Conservation (phyloP, 2,113 vertebrate species). For the Podarcis muralis region DNA sequence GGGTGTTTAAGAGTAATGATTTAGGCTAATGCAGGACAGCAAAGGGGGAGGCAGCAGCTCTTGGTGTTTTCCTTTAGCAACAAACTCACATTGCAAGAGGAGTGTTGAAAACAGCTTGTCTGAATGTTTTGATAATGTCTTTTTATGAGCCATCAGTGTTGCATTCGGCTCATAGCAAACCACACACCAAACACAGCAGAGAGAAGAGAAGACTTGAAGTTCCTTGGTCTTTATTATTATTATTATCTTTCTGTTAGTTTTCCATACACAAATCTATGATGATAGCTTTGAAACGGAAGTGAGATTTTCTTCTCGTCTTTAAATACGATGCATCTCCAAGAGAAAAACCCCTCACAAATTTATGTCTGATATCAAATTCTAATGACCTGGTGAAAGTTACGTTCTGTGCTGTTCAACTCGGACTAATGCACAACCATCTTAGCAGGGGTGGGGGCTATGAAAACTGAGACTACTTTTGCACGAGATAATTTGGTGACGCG, state of each 20-base stretch:
- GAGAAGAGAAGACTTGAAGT: conserved; percentile 8
- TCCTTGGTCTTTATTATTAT: not conserved
- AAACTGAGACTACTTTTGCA: not conserved
- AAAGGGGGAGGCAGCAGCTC: not conserved
- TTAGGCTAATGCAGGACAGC: not conserved
- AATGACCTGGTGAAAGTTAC: not conserved
- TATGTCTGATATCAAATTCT: not conserved
- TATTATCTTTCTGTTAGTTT: not conserved
- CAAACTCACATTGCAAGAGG: conserved; percentile 22
- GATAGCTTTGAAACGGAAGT: fast-evolving
- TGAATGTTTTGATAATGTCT: not conserved
- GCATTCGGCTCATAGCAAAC: conserved; percentile 36
- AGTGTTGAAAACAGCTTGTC: conserved; percentile 27
- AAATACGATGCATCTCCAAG: not conserved
- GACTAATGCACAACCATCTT: not conserved
- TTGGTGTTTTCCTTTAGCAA: not conserved
- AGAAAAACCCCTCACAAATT: not conserved
- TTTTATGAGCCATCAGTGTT: conserved; percentile 1
- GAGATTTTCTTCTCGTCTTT: no score
- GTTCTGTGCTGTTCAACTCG: not conserved
- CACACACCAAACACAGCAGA: conserved; percentile 17
- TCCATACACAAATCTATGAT: not conserved
- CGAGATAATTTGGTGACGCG: not conserved
- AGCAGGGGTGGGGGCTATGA: not conserved
- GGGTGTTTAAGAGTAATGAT: not conserved